phyloP scores from a whole-genome alignment of 1,140 invertebrate genomes.

The Antheraea mylitta region DNA sequence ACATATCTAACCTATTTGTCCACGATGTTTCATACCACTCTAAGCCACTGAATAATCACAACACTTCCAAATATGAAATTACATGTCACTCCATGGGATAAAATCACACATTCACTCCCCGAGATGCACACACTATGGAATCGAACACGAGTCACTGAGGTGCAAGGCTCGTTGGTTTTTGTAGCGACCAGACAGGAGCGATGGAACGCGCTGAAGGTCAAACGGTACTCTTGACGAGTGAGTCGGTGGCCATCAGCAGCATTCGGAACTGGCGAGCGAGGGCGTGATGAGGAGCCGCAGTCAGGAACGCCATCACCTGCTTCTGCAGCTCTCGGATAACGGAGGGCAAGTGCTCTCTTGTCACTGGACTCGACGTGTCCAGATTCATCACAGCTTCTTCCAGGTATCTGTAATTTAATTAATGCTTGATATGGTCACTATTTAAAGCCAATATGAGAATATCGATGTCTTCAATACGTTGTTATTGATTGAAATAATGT shows the following conservation, averaged over 20 bases:
- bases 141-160: background rate
- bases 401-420: background rate
- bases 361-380: constrained; percentile 87
- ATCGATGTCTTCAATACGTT: no score
- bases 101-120: no score
- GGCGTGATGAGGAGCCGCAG: constrained; percentile 84
- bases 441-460: no score
- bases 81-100: no score
- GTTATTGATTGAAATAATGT: no score
- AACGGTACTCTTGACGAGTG: constrained; percentile 64
- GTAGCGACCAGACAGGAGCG: constrained; percentile 19
- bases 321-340: constrained; percentile 87
- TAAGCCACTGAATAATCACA: no score
- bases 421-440: no score
- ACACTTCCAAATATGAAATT: no score
- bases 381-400: constrained; percentile 89
- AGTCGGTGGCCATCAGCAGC: constrained; percentile 88
- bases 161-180: background rate
- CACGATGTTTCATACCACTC: no score
- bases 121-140: no score
- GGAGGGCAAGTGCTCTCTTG: constrained; percentile 89
- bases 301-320: constrained; percentile 86
- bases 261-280: constrained; percentile 86
- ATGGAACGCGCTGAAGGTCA: constrained; percentile 33
- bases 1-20: no score